phyloP scores from a whole-genome alignment of 2,113 vertebrate species.

The Mystacornis crossleyi region DNA sequence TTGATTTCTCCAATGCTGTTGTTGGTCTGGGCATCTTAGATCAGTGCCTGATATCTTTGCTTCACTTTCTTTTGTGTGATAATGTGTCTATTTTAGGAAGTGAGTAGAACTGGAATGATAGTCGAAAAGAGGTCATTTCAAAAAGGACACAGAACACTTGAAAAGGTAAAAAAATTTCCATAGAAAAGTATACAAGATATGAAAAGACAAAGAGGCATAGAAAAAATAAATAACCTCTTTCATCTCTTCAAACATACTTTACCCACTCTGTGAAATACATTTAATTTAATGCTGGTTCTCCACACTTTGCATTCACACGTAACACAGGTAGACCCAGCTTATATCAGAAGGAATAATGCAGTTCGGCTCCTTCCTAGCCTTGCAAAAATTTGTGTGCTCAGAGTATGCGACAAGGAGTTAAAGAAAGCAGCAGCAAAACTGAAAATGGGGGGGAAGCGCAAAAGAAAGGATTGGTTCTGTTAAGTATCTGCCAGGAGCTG shows the following conservation, averaged over 20 bases:
- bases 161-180: neutral
- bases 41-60: neutral
- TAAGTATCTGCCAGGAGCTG: neutral
- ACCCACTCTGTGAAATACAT: neutral
- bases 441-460: neutral
- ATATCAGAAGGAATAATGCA: neutral
- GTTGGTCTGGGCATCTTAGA: neutral
- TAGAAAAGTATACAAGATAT: neutral
- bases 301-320: neutral
- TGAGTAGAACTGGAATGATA: neutral
- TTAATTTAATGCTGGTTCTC: neutral
- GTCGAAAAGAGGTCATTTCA: rapidly evolving
- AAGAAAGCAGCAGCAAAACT: neutral
- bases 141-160: neutral
- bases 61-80: neutral
- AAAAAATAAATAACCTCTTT: neutral
- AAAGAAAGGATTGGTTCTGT: neutral
- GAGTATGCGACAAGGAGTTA: neutral
- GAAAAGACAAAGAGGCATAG: neutral
- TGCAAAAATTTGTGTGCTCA: neutral
- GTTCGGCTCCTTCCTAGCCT: neutral
- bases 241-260: neutral
- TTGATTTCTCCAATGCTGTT: neutral
- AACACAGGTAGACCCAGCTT: neutral
- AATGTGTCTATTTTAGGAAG: neutral